Evolutionary conservation across 1,140 invertebrate genomes (phyloP).

Genomic region (Trichogramma pretiosum): DNA sequence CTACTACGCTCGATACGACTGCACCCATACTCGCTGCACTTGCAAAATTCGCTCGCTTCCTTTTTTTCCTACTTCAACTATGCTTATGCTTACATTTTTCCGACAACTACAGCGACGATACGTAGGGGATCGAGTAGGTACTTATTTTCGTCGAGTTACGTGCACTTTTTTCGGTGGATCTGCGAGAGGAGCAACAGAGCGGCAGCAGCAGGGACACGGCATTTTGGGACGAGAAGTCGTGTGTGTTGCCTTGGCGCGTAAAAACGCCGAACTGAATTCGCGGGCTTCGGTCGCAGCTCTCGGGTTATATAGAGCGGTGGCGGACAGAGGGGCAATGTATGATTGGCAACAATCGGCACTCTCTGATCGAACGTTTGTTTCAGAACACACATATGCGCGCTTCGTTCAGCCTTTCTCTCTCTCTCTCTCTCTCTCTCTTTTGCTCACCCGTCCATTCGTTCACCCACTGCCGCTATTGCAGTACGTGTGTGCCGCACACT

Average conservation of each 20-base stretch:
- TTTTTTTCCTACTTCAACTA: slow-evolving; percentile 1
- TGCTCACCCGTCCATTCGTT: too few species aligned
- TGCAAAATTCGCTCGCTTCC: too few species aligned
- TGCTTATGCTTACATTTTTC: too few species aligned
- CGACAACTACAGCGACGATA: neutral
- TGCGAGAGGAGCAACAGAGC: neutral
- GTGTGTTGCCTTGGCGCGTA: slow-evolving; percentile 35
- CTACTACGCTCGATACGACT: too few species aligned
- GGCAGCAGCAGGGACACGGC: neutral
- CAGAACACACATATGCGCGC: slow-evolving; percentile 18
- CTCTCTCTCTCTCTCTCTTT: slow-evolving; percentile 14
- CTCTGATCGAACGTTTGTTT: slow-evolving; percentile 45
- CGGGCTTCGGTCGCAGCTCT: too few species aligned
- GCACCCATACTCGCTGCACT: too few species aligned
- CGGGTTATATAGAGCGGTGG: too few species aligned
- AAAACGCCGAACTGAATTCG: slow-evolving; percentile 43
- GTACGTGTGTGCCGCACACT: too few species aligned
- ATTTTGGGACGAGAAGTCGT: slow-evolving; percentile 6
- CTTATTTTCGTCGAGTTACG: too few species aligned
- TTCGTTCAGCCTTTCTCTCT: slow-evolving; percentile 4
- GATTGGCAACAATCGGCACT: slow-evolving; percentile 45
- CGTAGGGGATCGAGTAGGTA: neutral
- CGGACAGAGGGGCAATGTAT: slow-evolving; percentile 38
- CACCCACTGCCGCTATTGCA: slow-evolving; percentile 4
- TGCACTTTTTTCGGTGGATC: too few species aligned